phyloP scores from a whole-genome alignment of 1,140 invertebrate species.

The Leptopilina boulardi region DNA sequence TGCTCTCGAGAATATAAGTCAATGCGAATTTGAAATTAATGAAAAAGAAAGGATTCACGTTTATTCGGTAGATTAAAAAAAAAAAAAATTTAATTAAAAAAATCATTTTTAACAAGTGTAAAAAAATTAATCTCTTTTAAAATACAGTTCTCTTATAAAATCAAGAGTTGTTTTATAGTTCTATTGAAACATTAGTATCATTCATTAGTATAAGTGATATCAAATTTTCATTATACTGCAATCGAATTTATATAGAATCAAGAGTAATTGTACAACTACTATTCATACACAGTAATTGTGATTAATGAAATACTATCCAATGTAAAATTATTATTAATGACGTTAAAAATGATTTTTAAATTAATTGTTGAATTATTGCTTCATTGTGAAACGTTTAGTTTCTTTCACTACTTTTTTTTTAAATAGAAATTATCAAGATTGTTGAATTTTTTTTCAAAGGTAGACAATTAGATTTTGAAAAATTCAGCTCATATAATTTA shows the following conservation, averaged over 20 bases:
- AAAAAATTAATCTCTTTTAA: too few species aligned
- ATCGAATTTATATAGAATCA: neutral
- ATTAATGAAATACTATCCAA: neutral
- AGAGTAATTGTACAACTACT: neutral
- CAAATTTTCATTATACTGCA: conserved; percentile 1
- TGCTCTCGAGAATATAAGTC: neutral
- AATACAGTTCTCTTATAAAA: too few species aligned
- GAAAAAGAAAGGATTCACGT: neutral
- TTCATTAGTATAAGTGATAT: neutral
- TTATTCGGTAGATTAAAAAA: neutral
- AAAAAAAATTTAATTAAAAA: too few species aligned
- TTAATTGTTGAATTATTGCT: neutral
- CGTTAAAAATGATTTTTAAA: neutral
- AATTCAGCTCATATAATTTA: neutral
- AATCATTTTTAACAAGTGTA: too few species aligned
- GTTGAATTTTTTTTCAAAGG: too few species aligned
- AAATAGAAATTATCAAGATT: too few species aligned
- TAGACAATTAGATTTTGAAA: neutral
- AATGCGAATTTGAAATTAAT: neutral
- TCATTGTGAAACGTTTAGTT: too few species aligned
- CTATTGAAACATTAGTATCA: neutral
- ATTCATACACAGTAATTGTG: neutral
- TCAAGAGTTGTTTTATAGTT: too few species aligned
- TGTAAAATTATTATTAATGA: conserved; percentile 1
- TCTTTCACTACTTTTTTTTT: too few species aligned